phyloP scores from a whole-genome alignment of 2,888 invertebrate species.

The Stictocephala bisonia region DNA sequence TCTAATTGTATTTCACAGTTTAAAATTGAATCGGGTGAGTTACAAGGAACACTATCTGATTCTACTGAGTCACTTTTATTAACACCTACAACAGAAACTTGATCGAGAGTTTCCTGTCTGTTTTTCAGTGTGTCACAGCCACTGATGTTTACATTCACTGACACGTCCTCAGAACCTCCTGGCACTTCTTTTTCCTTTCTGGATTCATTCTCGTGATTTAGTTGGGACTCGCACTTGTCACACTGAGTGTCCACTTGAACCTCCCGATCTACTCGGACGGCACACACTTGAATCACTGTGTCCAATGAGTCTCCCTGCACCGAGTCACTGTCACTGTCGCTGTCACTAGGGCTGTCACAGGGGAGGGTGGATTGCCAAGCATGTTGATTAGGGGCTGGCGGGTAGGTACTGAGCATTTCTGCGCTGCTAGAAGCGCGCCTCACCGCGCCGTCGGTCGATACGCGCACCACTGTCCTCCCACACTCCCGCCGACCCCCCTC shows the following conservation, averaged over 20 bases:
- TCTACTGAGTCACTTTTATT: too few species aligned
- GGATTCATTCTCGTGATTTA: background rate
- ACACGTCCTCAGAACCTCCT: too few species aligned
- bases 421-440: constrained; percentile 21
- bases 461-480: constrained; percentile 27
- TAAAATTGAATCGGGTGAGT: too few species aligned
- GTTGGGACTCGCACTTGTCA: constrained; percentile 22
- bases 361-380: constrained; percentile 16
- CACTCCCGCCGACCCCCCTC: constrained; percentile 29
- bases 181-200: constrained; percentile 2
- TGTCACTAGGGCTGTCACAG: background rate
- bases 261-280: constrained; percentile 22
- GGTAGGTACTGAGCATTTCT: constrained; percentile 41
- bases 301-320: constrained; percentile 27
- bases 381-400: constrained; percentile 37
- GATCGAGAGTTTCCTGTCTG: too few species aligned
- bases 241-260: constrained; percentile 38
- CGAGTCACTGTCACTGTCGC: constrained; percentile 26
- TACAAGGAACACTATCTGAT: too few species aligned
- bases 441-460: constrained; percentile 45
- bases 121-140: background rate
- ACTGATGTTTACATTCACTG: constrained; percentile 8
- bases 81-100: too few species aligned
- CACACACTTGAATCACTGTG: constrained; percentile 17
- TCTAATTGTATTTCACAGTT: too few species aligned